A percentile compares a stretch with the other conserved stretches of the same genome.
Evolutionary conservation across 2,797 vertebrate species (phyloP).

Genomic region (Chrosomus eos): DNA sequence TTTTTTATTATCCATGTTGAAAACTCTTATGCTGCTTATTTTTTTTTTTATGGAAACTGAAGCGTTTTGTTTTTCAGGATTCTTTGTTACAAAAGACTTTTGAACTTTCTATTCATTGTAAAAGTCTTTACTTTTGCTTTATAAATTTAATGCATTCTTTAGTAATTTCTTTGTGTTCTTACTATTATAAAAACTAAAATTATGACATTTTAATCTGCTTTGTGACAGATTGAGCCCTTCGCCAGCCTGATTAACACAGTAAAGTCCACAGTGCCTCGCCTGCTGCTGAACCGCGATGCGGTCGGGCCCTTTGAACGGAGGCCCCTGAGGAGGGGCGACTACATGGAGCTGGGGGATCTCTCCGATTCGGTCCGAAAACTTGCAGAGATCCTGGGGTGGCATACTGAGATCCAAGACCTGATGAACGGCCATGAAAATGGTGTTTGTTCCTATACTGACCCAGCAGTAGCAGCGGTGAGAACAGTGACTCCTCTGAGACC

Average conservation of each 20-base stretch:
- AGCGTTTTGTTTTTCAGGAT: neutral
- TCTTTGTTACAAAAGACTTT: neutral
- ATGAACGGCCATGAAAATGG: slow-evolving; percentile 71
- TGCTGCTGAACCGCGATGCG: slow-evolving; percentile 79
- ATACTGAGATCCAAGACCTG: slow-evolving; percentile 74
- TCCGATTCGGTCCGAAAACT: slow-evolving; percentile 72
- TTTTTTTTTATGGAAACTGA: neutral
- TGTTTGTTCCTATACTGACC: slow-evolving; percentile 60
- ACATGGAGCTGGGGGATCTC: slow-evolving; percentile 79
- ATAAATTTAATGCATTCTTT: neutral
- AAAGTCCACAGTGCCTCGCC: slow-evolving; percentile 76
- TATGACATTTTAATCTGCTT: neutral
- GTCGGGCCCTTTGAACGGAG: slow-evolving; percentile 79
- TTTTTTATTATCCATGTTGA: neutral
- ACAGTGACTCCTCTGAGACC: slow-evolving; percentile 70
- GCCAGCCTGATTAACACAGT: slow-evolving; percentile 82
- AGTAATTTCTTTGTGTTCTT: neutral
- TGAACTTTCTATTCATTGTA: neutral
- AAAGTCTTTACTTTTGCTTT: neutral
- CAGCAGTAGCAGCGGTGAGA: slow-evolving; percentile 60
- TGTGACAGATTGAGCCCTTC: slow-evolving; percentile 80
- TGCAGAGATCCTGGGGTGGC: slow-evolving; percentile 77
- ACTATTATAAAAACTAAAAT: neutral
- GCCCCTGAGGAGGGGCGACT: slow-evolving; percentile 73
- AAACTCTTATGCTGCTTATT: neutral